Percentiles rank a stretch among this genome's conserved stretches.
phyloP scores from a whole-genome alignment of 2,888 invertebrate species.

The Cryptus viduatorius region DNA sequence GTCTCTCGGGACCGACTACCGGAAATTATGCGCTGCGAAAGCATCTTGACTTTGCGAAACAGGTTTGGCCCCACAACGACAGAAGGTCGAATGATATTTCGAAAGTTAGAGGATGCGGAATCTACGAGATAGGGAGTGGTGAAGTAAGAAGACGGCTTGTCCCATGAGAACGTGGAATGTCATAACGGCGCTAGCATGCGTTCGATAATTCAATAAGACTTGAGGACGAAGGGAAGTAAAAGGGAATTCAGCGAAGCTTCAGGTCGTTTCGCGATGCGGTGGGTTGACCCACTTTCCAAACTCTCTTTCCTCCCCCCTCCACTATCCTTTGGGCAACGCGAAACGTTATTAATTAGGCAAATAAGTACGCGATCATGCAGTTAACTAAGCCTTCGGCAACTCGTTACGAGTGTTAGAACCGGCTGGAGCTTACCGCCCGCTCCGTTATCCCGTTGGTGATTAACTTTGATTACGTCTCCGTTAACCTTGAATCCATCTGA shows the following conservation, averaged over 20 bases:
- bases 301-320: not conserved
- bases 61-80: conserved; percentile 33
- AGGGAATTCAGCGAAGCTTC: conserved; percentile 6
- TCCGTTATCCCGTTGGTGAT: conserved; percentile 47
- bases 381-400: conserved; percentile 59
- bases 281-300: conserved; percentile 59
- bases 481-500: conserved; percentile 33
- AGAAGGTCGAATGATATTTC: conserved; percentile 43
- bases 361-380: conserved; percentile 63
- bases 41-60: conserved; percentile 35
- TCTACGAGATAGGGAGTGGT: not conserved
- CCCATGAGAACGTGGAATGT: conserved; percentile 48
- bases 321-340: conserved; percentile 44
- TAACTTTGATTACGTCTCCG: conserved; percentile 55
- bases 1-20: conserved; percentile 4
- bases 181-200: conserved; percentile 59
- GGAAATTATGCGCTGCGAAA: conserved; percentile 32
- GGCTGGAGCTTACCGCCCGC: conserved; percentile 6
- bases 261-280: conserved; percentile 43
- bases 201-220: conserved; percentile 62
- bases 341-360: conserved; percentile 64
- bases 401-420: conserved; percentile 42
- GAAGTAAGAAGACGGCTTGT: conserved; percentile 26
- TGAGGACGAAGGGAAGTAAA: conserved; percentile 10
- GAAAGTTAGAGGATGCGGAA: conserved; percentile 37